Percentiles rank a stretch among this genome's conserved stretches.
Evolutionary conservation across 2,113 vertebrate species (phyloP).

Genomic region (Trichechus manatus): DNA sequence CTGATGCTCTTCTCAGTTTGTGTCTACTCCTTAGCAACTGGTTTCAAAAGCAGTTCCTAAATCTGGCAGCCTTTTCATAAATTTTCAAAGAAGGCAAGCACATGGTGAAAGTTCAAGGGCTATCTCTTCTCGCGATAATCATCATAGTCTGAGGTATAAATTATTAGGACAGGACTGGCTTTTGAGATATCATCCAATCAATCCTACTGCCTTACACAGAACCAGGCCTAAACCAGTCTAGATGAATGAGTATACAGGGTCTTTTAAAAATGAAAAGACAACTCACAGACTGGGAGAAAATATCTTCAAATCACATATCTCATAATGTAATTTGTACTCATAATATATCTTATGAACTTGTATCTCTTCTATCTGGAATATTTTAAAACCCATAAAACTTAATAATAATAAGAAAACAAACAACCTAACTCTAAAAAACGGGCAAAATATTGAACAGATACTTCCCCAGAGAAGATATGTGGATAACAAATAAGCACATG

Average conservation of each 20-base stretch:
- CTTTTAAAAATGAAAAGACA: conserved; percentile 14
- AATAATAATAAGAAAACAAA: not conserved
- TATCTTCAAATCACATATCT: not conserved
- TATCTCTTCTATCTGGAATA: not conserved
- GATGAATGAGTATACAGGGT: not conserved
- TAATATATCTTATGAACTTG: too few species aligned
- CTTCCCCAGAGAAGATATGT: not conserved
- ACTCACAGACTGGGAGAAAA: not conserved
- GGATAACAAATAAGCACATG: not conserved
- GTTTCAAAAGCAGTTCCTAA: not conserved
- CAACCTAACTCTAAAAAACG: not conserved
- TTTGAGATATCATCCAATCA: not conserved
- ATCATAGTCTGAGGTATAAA: not conserved
- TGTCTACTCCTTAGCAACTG: not conserved
- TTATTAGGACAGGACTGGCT: not conserved
- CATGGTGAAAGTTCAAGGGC: not conserved
- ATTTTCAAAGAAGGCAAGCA: not conserved
- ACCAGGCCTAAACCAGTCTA: not conserved
- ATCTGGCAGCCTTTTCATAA: not conserved
- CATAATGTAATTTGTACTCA: not conserved
- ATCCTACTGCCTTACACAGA: not conserved
- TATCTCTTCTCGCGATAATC: not conserved
- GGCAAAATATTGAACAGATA: not conserved
- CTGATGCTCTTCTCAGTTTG: not conserved
- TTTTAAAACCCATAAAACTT: not conserved